Percentiles rank a stretch among this genome's conserved stretches.
Conservation (phyloP, 2,888 invertebrate genomes). For the Sturmia bella region DNA sequence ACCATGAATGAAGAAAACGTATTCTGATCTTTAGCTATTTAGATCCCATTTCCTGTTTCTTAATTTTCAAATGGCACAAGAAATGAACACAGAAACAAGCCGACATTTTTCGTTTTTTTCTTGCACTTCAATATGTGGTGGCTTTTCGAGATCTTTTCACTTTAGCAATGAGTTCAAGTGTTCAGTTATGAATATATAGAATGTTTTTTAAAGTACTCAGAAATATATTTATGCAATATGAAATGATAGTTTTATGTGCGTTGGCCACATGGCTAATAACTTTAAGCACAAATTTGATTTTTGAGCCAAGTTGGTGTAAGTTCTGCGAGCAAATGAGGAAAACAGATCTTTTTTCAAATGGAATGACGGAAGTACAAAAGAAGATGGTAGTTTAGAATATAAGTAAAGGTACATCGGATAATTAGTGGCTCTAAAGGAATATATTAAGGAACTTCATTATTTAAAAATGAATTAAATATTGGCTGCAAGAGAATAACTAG, state of each 20-base stretch:
- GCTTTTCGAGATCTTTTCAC: constrained; percentile 41
- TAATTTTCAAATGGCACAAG: constrained; percentile 20
- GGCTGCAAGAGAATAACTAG: too few relatives aligned
- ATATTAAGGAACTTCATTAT: too few relatives aligned
- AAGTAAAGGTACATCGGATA: neutral
- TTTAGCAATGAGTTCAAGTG: constrained; percentile 53
- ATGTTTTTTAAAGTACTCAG: constrained; percentile 32
- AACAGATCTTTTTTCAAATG: neutral
- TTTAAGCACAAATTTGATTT: neutral
- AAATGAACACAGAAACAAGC: constrained; percentile 3
- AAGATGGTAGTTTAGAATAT: neutral
- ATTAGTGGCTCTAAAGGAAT: too few relatives aligned
- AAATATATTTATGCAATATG: constrained; percentile 31
- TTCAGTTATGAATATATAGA: constrained; percentile 40
- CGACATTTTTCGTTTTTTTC: constrained; percentile 21
- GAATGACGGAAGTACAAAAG: neutral
- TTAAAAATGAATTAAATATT: too few relatives aligned
- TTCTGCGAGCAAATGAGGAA: constrained; percentile 48
- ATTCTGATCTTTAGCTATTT: constrained; percentile 50
- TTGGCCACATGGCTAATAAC: constrained; percentile 25
- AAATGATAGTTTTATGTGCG: constrained; percentile 16
- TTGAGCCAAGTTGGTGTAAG: constrained; percentile 31
- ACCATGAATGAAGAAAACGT: constrained; percentile 18
- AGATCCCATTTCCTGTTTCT: constrained; percentile 64
- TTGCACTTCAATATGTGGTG: constrained; percentile 37